phyloP scores from a whole-genome alignment of 2,113 vertebrate genomes.

The Oryzias woworae region DNA sequence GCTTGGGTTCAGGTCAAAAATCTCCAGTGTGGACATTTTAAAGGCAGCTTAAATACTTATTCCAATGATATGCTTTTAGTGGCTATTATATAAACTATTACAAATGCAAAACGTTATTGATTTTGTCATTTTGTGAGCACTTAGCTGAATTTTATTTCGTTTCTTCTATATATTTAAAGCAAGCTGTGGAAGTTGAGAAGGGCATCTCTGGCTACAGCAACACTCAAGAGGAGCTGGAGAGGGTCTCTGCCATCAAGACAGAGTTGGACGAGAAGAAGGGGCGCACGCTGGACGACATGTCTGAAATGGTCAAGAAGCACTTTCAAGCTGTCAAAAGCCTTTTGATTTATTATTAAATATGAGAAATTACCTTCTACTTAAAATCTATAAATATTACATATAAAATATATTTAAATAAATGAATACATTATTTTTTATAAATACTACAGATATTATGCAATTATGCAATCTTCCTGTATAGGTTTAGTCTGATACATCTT shows the following conservation, averaged over 20 bases:
- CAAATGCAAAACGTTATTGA: neutral
- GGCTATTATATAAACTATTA: neutral
- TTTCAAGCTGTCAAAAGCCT: no score
- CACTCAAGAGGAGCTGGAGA: conserved; percentile 94
- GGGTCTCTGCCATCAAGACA: conserved; percentile 93
- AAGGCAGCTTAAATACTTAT: neutral
- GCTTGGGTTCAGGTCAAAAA: neutral
- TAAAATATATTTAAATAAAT: no score
- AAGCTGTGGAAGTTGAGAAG: conserved; percentile 88
- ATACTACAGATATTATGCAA: no score
- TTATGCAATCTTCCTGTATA: no score
- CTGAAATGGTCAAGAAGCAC: conserved; percentile 86
- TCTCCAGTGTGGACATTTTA: neutral
- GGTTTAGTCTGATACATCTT: no score
- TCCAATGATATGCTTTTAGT: neutral
- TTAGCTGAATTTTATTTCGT: neutral
- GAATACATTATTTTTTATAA: no score
- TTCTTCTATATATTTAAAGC: conserved; percentile 70
- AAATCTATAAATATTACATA: no score
- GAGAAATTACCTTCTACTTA: no score
- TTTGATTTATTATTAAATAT: no score
- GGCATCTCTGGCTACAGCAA: conserved; percentile 92
- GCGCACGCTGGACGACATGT: conserved; percentile 91
- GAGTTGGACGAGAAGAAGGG: conserved; percentile 94
- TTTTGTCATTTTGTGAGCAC: neutral